Base-by-base conservation (phyloP, 2,797 vertebrate genomes). In the Moxostoma hubbsi region DNA sequence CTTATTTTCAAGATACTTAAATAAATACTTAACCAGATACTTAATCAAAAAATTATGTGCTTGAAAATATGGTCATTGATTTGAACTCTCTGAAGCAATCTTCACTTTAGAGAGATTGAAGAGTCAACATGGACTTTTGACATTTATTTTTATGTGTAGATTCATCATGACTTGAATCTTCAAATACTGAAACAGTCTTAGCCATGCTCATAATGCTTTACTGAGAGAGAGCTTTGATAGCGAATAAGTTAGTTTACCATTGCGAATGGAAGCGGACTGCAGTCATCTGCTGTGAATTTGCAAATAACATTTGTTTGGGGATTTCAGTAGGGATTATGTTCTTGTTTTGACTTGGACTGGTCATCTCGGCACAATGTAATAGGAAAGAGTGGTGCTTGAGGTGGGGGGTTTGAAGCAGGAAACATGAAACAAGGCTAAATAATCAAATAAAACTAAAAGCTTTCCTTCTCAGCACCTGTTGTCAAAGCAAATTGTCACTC, bases 361-460 rank as follows among this genome's bases (percentile, higher is more conserved):
- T 64, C 85, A 85, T 81, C 83, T 84, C 67, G 64, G 11, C 74
- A 54, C 53, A 66, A 73, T 77, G 59, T 88, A 85, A 84, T 78
- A 49, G 71, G 68, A 82, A 79, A 67, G 54, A 82, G 85, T 76
- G 67, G 64, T 84, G 83, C 81, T 79, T 51, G 46, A 59, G 64
- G 54, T 16, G 45, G 68, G 81, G 73, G 85, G 83, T 81, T 77
- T 45, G 53, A 66, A 55, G 53, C 53, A 46, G 66, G 82, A 79
- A 84, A 85, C 84, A 89, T 89, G 77, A 89, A 89, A 86, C 85
- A 86, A 86, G 84, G 86, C 70, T 71, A 73, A 85, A 88, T 89
- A 90, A 90, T 91, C 81, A 77, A 89, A 91, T 93, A 77, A 88
- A 90, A 90, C 91, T 90, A 85, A 83, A 88, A 88, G 74, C 78